Evolutionary conservation across 2,888 invertebrate genomes (phyloP), one percentile per base, ranked within the genome.

Genomic region (Zygogramma bicolorata): DNA sequence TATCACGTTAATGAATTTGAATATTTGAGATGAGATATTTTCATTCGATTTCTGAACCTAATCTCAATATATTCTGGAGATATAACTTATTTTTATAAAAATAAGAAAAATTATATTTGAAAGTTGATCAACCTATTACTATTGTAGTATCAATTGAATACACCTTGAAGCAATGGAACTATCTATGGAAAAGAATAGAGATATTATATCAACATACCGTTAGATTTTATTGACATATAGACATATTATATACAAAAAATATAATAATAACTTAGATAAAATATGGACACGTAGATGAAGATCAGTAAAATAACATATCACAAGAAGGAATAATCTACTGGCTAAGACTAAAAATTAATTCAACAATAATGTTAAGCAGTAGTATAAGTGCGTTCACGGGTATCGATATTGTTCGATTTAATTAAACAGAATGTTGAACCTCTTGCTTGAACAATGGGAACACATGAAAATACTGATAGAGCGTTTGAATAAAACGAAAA

Each of bases 211-310:
- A 60, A 61, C 40, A 29, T 61, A 38, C 27, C 38, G 13, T 25
- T 61, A 61, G n/a, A 61, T 61, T 61, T 22, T 40, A 38, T 61
- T 42, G 60, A 34, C 20, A 22, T 20, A 10, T 6, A 46, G 18
- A 22, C 18, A 46, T 46, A 22, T 20, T 40, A 29, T 13, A 40
- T 40, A 29, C 15, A 40, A 38, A 61, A 38, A 34, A 20, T 22
- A 34, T 13, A 20, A 8, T n/a, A n/a, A 15, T 53, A 53, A 53
- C 53, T n/a, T n/a, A 3, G 2, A 53, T 53, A 53, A 53, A 53
- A 53, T 53, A 53, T 53, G 53, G 53, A 53, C 53, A 53, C 53
- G 6, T 25, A n/a, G 1, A 27, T 25, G 7, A 53, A 25, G n/a
- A 25, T 53, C 53, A 53, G 5, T 53, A 22, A 53, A 53, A 27